These are phyloP conservation scores for Spinus olivaceus DNA, from an alignment of 2,797 vertebrate genomes.

Conservation along the genomic window DNA sequence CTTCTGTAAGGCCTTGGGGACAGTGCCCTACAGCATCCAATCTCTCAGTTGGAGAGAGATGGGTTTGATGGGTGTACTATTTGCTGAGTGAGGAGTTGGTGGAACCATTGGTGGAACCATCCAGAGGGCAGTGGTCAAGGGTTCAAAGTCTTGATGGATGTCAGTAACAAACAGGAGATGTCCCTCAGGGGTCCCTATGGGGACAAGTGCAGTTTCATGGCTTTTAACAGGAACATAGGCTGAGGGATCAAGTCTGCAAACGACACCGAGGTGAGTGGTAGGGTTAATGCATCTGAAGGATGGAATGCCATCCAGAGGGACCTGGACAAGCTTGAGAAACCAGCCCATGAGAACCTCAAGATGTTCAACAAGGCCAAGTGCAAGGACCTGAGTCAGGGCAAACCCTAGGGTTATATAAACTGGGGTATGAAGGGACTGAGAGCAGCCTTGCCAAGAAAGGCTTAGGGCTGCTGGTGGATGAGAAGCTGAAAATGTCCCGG, in stretches of 20 bases:
- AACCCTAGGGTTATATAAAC: background rate
- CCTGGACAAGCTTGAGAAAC: background rate
- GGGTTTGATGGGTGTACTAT: background rate
- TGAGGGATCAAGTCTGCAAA: background rate
- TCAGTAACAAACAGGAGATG: background rate
- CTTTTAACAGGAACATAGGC: background rate
- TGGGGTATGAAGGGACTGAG: background rate
- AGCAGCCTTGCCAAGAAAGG: background rate
- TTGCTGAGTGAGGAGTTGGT: background rate
- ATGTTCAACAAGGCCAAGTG: background rate
- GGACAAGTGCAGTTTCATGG: background rate
- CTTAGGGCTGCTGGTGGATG: background rate
- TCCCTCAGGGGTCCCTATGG: fast-evolving
- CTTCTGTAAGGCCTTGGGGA: background rate
- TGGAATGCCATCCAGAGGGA: background rate
- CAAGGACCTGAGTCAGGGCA: background rate
- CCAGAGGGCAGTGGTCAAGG: background rate
- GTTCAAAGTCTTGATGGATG: background rate
- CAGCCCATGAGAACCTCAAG: background rate
- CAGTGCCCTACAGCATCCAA: background rate
- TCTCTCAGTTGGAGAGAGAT: background rate
- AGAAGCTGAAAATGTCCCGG: background rate
- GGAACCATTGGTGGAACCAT: background rate
- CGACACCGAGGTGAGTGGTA: background rate
- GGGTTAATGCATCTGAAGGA: background rate